Base-by-base conservation (phyloP, 2,888 invertebrate genomes). In the Eupithecia centaureata region DNA sequence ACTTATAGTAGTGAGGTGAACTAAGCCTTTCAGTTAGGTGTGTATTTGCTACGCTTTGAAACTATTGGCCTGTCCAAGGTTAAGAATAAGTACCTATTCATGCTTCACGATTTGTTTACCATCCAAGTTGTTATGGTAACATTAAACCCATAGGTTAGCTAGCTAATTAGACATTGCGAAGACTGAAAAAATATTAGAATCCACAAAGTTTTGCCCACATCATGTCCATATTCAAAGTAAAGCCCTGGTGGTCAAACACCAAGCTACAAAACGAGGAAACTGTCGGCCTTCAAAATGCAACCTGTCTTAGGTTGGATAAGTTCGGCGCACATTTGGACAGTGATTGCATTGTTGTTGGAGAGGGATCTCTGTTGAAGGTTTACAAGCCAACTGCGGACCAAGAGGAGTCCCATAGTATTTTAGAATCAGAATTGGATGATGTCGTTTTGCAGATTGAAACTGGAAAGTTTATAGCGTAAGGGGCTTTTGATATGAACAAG, bases 211-310 rank as follows among this genome's bases (percentile, higher is more conserved):
- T 0, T 27, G 18, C 1, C 52, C 27, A 25, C 12, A 25, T 22
- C 12, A 99, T 99, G 99, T 99, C 99, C 2, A 92, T 99, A 79
- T 99, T 99, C 85, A 98, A 97, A 94, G 95, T 96, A 12, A 95
- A 97, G 81, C 96, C 96, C 79, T 97, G 97, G 95, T 99, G 99
- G 98, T 94, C 95, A 22, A 95, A 96, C 15, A 94, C 95, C 61
- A 96, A 96, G 73, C 77, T 90, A 4, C 92, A 93, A 78, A 85
- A 87, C 79, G 95, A 95, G 22, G 89, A 91, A 58, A 81, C 92
- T 74, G 87, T 89, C 56, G 95, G 95, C 15, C 82, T 93, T 56
- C 94, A 95, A 77, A 96, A 95, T 88, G 95, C 96, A 74, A 86
- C 86, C 66, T 94, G 94, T 81, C 87, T 95, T 56, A 94, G 94